Evolutionary conservation across 2,113 vertebrate species (phyloP).

Genomic region (Onychorhynchus coronatus): DNA sequence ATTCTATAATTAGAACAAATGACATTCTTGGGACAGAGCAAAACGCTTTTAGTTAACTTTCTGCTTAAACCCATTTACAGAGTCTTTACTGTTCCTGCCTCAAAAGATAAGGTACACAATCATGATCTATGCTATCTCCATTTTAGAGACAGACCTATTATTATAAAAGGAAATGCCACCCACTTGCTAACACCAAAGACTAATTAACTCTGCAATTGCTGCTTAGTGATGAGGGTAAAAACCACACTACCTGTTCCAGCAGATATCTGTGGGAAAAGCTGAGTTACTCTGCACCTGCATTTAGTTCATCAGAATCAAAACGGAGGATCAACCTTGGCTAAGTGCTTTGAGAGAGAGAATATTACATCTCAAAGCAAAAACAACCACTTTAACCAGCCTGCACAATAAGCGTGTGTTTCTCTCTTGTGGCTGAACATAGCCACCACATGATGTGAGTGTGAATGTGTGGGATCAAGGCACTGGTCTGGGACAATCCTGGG

Average conservation of each 20-base stretch:
- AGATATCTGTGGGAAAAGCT: not conserved
- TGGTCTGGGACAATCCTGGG: too few species aligned
- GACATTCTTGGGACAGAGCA: not conserved
- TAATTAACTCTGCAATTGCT: slow-evolving; percentile 22
- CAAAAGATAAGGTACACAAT: not conserved
- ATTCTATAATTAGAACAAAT: slow-evolving; percentile 31
- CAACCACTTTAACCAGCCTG: too few species aligned
- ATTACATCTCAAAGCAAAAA: too few species aligned
- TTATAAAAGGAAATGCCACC: slow-evolving; percentile 39
- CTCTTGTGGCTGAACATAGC: too few species aligned
- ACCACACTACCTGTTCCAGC: not conserved
- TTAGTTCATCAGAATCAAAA: too few species aligned
- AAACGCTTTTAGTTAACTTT: not conserved
- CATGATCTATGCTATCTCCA: not conserved
- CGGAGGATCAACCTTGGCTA: too few species aligned
- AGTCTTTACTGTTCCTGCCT: not conserved
- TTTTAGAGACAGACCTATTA: slow-evolving; percentile 2
- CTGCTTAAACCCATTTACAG: not conserved
- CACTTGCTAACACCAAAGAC: not conserved
- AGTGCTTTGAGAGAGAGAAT: too few species aligned
- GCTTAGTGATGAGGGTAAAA: not conserved
- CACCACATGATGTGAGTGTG: too few species aligned
- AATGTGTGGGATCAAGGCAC: too few species aligned
- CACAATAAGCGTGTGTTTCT: too few species aligned
- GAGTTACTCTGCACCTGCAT: too few species aligned